Evolutionary conservation across 1,140 invertebrate species (phyloP).

Genomic region (Panulirus ornatus): DNA sequence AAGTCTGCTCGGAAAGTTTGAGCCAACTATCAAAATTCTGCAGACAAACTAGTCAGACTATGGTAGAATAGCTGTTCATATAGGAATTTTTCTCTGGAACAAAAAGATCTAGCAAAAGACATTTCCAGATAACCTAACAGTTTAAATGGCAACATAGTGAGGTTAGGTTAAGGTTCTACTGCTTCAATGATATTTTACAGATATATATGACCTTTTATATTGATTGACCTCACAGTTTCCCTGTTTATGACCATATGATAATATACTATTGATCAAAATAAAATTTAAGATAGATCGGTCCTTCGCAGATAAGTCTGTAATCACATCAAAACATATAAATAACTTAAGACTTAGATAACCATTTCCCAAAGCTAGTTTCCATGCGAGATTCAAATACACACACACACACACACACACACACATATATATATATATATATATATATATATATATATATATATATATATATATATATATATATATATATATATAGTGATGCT

Average conservation of each 20-base stretch:
- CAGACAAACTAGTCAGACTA: too few relatives aligned
- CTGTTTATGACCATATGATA: not conserved
- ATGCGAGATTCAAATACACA: not conserved
- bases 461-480: constrained; percentile 25
- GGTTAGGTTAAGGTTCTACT: too few relatives aligned
- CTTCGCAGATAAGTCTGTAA: not conserved
- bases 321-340: not conserved
- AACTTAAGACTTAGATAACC: not conserved
- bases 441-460: constrained; percentile 32
- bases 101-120: too few relatives aligned
- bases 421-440: not conserved
- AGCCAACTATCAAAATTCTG: too few relatives aligned
- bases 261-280: not conserved
- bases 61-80: too few relatives aligned
- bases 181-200: too few relatives aligned
- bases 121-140: too few relatives aligned
- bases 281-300: not conserved
- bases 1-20: too few relatives aligned
- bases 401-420: constrained; percentile 34
- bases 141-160: too few relatives aligned
- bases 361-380: not conserved
- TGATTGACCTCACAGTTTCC: too few relatives aligned
- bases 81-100: too few relatives aligned
- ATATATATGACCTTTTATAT: too few relatives aligned
- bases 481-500: constrained; percentile 8